Conservation (phyloP, 2,113 vertebrate genomes). For the Antechinus stuartii region DNA sequence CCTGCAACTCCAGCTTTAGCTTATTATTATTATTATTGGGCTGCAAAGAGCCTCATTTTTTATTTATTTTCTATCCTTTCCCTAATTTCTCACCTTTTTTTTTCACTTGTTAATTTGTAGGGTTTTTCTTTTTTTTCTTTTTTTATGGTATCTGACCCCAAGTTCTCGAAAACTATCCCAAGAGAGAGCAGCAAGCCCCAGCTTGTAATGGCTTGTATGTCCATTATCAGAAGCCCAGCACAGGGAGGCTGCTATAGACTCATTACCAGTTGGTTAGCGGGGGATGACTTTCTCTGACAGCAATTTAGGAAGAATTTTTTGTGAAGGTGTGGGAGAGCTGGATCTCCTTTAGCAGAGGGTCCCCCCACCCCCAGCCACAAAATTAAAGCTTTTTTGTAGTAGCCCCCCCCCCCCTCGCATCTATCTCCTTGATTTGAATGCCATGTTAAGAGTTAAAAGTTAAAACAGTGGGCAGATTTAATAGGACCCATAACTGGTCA, state of each 20-base stretch:
- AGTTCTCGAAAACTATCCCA: not conserved
- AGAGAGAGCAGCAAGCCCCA: not conserved
- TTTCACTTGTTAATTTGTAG: not conserved
- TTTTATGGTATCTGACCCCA: not conserved
- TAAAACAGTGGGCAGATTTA: not conserved
- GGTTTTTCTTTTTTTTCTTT: not conserved
- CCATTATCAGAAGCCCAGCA: not conserved
- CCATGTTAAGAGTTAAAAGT: not conserved
- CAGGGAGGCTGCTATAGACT: not conserved
- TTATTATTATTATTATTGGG: constrained; percentile 17
- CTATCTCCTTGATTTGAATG: not conserved
- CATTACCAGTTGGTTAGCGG: not conserved
- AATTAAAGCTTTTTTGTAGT: not conserved
- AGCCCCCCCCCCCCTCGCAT: not conserved
- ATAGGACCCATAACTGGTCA: not conserved
- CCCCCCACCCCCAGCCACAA: not conserved
- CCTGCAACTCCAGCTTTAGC: constrained; percentile 14
- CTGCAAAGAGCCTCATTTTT: not conserved
- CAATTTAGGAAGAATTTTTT: not conserved
- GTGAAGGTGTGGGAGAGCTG: not conserved
- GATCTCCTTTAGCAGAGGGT: not conserved
- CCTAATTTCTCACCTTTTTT: constrained; percentile 25
- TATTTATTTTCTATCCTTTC: not conserved
- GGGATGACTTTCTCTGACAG: not conserved
- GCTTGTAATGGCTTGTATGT: not conserved